phyloP scores from a whole-genome alignment of 2,797 vertebrate species.

The Naso thynnoides region DNA sequence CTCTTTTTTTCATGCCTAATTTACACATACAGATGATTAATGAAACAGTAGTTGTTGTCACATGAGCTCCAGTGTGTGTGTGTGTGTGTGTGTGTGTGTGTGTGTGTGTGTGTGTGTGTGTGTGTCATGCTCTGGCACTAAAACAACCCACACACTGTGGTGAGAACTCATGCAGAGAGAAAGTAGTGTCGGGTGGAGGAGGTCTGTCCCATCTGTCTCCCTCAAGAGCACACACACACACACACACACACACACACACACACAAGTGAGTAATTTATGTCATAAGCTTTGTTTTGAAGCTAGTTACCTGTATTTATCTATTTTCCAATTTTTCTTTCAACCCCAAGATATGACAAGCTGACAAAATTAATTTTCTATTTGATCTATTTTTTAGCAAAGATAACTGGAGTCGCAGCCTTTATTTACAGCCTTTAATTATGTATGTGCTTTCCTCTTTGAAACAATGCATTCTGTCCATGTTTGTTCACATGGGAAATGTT shows the following conservation, averaged over 20 bases:
- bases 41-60: slow-evolving; percentile 68
- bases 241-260: slow-evolving; percentile 1
- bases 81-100: slow-evolving; percentile 32
- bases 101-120: slow-evolving; percentile 31
- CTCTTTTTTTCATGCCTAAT: slow-evolving; percentile 75
- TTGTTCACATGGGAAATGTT: slow-evolving; percentile 53
- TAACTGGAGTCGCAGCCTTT: slow-evolving; percentile 62
- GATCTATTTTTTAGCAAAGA: slow-evolving; percentile 55
- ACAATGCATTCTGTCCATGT: slow-evolving; percentile 53
- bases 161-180: slow-evolving; percentile 72
- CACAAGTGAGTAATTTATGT: slow-evolving; percentile 6
- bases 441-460: slow-evolving; percentile 53
- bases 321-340: slow-evolving; percentile 21
- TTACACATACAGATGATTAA: slow-evolving; percentile 81
- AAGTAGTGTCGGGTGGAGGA: slow-evolving; percentile 60
- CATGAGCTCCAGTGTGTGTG: slow-evolving; percentile 37
- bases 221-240: slow-evolving; percentile 33
- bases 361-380: slow-evolving; percentile 54
- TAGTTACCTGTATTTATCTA: slow-evolving; percentile 16
- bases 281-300: slow-evolving; percentile 32
- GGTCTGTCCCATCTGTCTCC: slow-evolving; percentile 73
- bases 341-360: slow-evolving; percentile 37
- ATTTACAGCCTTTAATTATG: slow-evolving; percentile 67
- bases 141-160: slow-evolving; percentile 59
- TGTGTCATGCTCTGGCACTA: slow-evolving; percentile 55